Evolutionary conservation across 2,797 vertebrate species (phyloP).

Genomic region (Danio choprae): DNA sequence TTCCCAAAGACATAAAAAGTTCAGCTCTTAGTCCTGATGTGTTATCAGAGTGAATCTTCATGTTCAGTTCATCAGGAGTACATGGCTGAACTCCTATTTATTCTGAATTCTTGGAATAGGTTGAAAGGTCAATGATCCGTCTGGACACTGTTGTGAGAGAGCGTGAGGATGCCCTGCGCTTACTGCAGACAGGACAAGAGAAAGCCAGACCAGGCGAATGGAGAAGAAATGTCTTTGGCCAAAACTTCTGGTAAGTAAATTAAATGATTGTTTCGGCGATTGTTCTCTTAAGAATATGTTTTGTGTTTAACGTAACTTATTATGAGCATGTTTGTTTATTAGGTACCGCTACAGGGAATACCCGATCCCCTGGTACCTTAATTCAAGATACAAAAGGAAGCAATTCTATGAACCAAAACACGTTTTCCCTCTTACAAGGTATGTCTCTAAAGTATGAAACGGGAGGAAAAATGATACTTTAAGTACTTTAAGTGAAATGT

Average conservation of each 20-base stretch:
- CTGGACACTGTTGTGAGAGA: slow-evolving; percentile 89
- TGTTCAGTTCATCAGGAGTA: too few relatives aligned
- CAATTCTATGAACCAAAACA: slow-evolving; percentile 85
- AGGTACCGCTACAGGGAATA: slow-evolving; percentile 94
- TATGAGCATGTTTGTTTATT: background rate
- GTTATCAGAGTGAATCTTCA: too few relatives aligned
- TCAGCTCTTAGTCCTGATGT: too few relatives aligned
- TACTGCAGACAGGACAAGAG: slow-evolving; percentile 94
- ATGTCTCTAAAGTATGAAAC: slow-evolving; percentile 45
- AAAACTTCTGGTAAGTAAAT: slow-evolving; percentile 83
- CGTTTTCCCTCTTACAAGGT: slow-evolving; percentile 87
- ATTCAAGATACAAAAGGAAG: slow-evolving; percentile 83
- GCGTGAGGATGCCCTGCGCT: slow-evolving; percentile 88
- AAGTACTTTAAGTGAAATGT: too few relatives aligned
- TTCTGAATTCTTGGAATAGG: slow-evolving; percentile 69
- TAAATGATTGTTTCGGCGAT: background rate
- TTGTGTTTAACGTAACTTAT: background rate
- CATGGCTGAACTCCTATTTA: background rate
- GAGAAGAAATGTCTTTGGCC: slow-evolving; percentile 89
- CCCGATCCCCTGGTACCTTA: slow-evolving; percentile 93
- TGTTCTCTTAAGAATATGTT: background rate
- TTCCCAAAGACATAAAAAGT: too few relatives aligned
- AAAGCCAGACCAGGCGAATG: slow-evolving; percentile 88
- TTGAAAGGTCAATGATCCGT: slow-evolving; percentile 86
- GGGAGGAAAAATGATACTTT: too few relatives aligned